Evolutionary conservation across 2,888 invertebrate species (phyloP), one percentile per base, ranked within the genome.

Genomic region (Drosophila mercatorum): DNA sequence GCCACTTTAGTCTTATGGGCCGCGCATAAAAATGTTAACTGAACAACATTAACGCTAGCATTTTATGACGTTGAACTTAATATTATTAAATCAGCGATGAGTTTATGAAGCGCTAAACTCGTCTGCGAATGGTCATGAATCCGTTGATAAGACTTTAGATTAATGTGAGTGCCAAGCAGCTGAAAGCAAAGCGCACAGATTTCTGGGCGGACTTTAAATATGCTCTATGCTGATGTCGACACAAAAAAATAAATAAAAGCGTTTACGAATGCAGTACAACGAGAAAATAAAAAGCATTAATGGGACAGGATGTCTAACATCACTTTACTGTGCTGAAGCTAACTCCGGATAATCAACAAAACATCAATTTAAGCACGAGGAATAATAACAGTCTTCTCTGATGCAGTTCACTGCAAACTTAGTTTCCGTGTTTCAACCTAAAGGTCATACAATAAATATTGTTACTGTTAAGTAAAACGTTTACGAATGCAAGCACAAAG

Each of bases 61-160:
- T 81, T 87, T 87, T 88, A 87, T 82, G 85, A 81, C 82, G 75
- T 76, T 82, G 60, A 88, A 82, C 83, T 86, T 87, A 86, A 87
- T 87, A 79, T 79, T 82, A 82, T 87, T 87, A 87, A 83, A 86
- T 85, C 84, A 81, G 71, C 73, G 81, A 52, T 41, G 70, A 79
- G 82, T 82, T 86, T 79, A 85, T 79, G 75, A 75, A 82, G 79
- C 83, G 67, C 73, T 80, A 67, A 75, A 65, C 66, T 55, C 40
- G 56, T 46, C 58, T 26, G 38, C 12, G 43, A 64, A 22, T 49
- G 31, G 46, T n/a, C 43, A 36, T 6, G 43, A 44, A 17, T 22
- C 43, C 41, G 51, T 43, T 41, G 49, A 53, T 66, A 41, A 53
- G 57, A 31, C 31, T 44, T 38, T n/a, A 43, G 38, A 46, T 47